These are phyloP conservation scores for Vimba vimba DNA, from an alignment of 2,113 vertebrate genomes.

Conservation along the genomic window DNA sequence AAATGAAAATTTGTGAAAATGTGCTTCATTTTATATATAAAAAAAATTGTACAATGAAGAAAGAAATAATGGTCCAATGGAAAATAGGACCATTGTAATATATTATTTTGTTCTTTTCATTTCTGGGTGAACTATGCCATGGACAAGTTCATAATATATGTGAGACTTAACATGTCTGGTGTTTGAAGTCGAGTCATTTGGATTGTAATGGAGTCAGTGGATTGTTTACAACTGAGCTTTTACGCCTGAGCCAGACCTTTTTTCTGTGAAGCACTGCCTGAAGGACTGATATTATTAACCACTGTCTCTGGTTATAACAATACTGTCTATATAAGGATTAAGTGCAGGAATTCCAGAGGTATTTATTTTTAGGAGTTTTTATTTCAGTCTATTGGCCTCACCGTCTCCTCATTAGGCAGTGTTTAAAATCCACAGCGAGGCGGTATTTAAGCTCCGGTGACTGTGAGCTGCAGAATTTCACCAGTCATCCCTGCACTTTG, in stretches of 20 bases:
- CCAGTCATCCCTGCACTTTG: background rate
- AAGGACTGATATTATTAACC: slow-evolving; percentile 15
- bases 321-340: slow-evolving; percentile 39
- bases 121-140: background rate
- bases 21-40: background rate
- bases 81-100: background rate
- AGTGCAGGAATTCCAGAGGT: slow-evolving; percentile 6
- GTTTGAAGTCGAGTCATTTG: background rate
- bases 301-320: slow-evolving; percentile 3
- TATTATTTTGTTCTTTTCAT: background rate
- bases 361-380: slow-evolving; percentile 26
- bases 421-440: slow-evolving; percentile 11
- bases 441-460: background rate
- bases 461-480: background rate
- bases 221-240: slow-evolving; percentile 14
- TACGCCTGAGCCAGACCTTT: background rate
- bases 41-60: background rate
- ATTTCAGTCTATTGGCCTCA: background rate
- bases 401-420: slow-evolving; percentile 5
- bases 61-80: background rate
- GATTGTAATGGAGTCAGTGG: background rate
- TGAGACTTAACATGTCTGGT: background rate
- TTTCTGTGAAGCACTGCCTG: background rate
- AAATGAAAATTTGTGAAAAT: background rate
- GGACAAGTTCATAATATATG: background rate